Conservation (phyloP, 1,140 invertebrate species). For the Cecropterus lyciades region DNA sequence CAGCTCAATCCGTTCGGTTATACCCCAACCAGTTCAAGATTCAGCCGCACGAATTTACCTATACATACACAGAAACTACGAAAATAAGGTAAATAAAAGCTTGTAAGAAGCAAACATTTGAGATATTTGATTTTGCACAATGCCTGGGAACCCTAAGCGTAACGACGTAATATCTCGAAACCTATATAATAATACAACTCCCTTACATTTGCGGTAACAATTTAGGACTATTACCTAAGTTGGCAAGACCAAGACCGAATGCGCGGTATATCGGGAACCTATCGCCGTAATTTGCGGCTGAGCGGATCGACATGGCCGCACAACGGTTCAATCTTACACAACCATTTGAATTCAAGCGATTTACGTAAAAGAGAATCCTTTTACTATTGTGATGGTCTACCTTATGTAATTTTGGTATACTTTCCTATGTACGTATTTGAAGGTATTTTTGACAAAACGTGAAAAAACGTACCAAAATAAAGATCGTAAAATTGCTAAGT, state of each 20-base stretch:
- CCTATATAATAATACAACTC: neutral
- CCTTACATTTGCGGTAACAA: constrained; percentile 39
- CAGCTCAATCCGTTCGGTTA: too few species aligned
- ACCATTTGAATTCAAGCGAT: neutral
- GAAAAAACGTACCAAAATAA: too few species aligned
- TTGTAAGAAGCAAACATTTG: too few species aligned
- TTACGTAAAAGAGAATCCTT: neutral
- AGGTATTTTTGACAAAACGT: too few species aligned
- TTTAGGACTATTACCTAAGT: constrained; percentile 53
- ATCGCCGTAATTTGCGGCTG: constrained; percentile 72
- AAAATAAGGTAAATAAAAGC: too few species aligned
- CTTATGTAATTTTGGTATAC: too few species aligned
- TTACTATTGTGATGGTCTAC: neutral
- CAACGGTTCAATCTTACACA: constrained; percentile 64
- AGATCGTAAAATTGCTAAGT: too few species aligned
- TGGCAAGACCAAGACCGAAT: constrained; percentile 53
- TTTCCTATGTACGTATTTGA: too few species aligned
- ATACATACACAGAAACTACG: too few species aligned
- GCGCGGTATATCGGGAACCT: constrained; percentile 71
- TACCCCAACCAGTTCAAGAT: too few species aligned
- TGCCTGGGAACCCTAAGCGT: neutral
- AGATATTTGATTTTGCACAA: too few species aligned
- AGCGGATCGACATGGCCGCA: constrained; percentile 66
- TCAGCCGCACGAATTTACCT: too few species aligned
- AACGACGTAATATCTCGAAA: neutral